Evolutionary conservation across 64 coral and sea anemone species (phyloP), one percentile per base, ranked within the genome.

Genomic region (Hydrozoanthus tunicans): DNA sequence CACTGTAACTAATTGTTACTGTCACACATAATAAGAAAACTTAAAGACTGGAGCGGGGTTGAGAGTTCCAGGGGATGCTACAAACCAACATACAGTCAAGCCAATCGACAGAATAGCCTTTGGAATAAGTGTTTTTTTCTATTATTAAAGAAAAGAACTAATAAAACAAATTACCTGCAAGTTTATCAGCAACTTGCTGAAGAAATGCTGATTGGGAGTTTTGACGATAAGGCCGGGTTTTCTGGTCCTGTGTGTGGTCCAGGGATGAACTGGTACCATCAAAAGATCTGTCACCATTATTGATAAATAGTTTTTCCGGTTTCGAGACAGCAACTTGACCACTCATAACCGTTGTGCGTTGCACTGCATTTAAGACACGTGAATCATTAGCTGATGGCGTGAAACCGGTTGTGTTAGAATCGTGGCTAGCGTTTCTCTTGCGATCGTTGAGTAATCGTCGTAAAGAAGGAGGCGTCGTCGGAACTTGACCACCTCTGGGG

Each of bases 111-210:
- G 32, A 43, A 43, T 43, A 43, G 32, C 32, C 32, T 43, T 43
- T 43, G 32, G 2, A 43, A 43, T 43, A 2, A 43, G 32, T 43
- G 2, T 43, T 43, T 2, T 43, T 43, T 43, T 43, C 32, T 43
- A 43, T 43, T 43, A 43, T 43, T 43, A 43, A 43, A 43, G 2
- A 43, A 43, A 43, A 43, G 32, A 43, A 43, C 32, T 43, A 43
- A 43, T 20, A 20, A 20, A 20, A 20, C 20, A 58, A 56, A 26
- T 63, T 82, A 53, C 78, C 89, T 10, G 93, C 95, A 53, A 96
- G 77, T 90, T 77, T 94, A 58, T 90, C 91, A 58, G 95, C 95
- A 17, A 96, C 95, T 79, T 96, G 95, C 79, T 94, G 90, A 11
- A 96, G 92, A 78, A 96, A 96, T 32, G 91, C 92, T 25, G 95